A percentile compares a stretch with the other conserved stretches of the same genome.
These are phyloP conservation scores for Oryzias woworae DNA, from an alignment of 2,113 vertebrate genomes.

Conservation along the genomic window DNA sequence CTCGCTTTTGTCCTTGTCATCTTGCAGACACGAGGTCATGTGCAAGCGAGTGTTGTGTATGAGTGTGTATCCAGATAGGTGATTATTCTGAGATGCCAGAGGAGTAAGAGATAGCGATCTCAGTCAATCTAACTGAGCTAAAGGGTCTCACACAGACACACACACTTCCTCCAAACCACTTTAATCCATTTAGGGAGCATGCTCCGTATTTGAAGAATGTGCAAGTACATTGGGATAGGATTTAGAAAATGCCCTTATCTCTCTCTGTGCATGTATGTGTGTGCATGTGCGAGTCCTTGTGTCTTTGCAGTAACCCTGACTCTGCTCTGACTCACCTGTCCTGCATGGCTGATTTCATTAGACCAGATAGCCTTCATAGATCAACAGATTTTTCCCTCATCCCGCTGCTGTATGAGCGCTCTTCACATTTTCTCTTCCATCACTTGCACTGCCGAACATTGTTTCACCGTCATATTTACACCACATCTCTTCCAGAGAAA, in stretches of 20 bases:
- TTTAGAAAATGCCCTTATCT: conserved; percentile 60
- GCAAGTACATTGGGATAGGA: conserved; percentile 46
- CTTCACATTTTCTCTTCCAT: conserved; percentile 9
- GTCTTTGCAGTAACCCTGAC: conserved; percentile 41
- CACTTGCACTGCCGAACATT: too few relatives aligned
- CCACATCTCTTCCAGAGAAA: not conserved
- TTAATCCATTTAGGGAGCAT: conserved; percentile 58
- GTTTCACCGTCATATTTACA: not conserved
- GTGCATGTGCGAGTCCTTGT: conserved; percentile 20
- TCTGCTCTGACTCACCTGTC: conserved; percentile 32
- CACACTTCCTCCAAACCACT: conserved; percentile 30
- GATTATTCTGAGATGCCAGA: conserved; percentile 54
- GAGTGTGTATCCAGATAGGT: conserved; percentile 33
- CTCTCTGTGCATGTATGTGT: not conserved
- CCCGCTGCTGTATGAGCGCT: conserved; percentile 22
- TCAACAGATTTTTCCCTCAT: conserved; percentile 29
- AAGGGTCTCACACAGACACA: conserved; percentile 26
- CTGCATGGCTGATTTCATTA: conserved; percentile 50
- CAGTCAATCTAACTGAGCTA: conserved; percentile 60
- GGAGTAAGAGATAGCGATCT: conserved; percentile 58
- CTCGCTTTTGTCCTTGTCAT: conserved; percentile 53
- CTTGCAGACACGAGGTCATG: conserved; percentile 18
- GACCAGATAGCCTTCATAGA: conserved; percentile 31
- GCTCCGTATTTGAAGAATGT: conserved; percentile 43
- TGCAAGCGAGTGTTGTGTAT: conserved; percentile 27